These are phyloP conservation scores for Tetrao urogallus DNA, from an alignment of 2,113 vertebrate genomes.

Conservation along the genomic window DNA sequence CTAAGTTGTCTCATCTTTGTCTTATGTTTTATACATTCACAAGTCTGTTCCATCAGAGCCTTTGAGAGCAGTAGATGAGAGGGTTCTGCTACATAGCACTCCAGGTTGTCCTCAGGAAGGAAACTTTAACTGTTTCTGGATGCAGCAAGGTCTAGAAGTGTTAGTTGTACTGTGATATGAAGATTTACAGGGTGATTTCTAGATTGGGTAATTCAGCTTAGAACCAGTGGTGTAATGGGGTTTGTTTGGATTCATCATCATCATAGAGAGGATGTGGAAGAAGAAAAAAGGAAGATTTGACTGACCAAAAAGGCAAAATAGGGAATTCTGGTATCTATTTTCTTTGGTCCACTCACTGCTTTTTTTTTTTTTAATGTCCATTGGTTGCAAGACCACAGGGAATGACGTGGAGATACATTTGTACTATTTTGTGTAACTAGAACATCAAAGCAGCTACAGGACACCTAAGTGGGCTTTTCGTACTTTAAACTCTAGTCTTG, in stretches of 20 bases:
- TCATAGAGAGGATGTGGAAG: neutral
- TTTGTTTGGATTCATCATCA: neutral
- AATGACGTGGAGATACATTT: neutral
- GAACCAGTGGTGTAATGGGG: neutral
- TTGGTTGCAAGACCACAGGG: neutral
- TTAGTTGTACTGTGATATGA: neutral
- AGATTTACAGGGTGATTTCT: neutral
- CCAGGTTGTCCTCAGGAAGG: fast-evolving
- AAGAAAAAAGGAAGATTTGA: neutral
- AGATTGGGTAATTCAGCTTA: neutral
- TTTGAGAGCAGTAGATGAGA: neutral
- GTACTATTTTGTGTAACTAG: too few relatives aligned
- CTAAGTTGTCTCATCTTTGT: neutral
- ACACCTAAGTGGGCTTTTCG: neutral
- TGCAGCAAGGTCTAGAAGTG: neutral
- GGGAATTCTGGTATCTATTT: neutral
- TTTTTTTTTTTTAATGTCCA: neutral
- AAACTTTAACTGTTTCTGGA: neutral
- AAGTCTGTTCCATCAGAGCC: neutral
- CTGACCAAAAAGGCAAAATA: neutral
- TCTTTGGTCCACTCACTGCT: neutral
- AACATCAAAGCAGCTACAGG: neutral
- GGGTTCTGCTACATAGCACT: neutral
- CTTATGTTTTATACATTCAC: neutral
- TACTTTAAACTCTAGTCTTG: neutral